Percentiles rank a stretch among this genome's conserved stretches.
Conservation (phyloP, 2,113 vertebrate genomes). For the Shinisaurus crocodilurus region DNA sequence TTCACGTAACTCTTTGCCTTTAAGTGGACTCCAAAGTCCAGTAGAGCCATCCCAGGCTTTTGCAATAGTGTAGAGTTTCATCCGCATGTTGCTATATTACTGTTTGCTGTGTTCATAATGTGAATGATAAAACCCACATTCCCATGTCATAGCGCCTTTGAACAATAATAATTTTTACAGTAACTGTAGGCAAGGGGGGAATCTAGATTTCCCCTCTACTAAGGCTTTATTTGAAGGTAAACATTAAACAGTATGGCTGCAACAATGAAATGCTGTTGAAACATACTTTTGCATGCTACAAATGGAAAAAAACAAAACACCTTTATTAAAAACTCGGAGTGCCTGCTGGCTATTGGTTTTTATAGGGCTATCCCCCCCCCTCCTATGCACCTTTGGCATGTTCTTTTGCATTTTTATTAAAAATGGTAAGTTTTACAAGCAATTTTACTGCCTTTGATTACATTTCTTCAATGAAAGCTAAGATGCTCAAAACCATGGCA, state of each 20-base stretch:
- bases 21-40: background rate
- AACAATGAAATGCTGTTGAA: slow-evolving; percentile 33
- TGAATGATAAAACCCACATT: background rate
- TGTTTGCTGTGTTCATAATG: slow-evolving; percentile 4
- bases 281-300: slow-evolving; percentile 27
- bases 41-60: background rate
- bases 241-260: slow-evolving; percentile 23
- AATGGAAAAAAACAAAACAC: background rate
- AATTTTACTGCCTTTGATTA: slow-evolving; percentile 49
- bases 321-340: slow-evolving; percentile 43
- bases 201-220: slow-evolving; percentile 11
- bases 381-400: background rate
- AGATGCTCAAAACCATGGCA: slow-evolving; percentile 20
- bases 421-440: slow-evolving; percentile 18
- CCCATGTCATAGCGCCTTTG: background rate
- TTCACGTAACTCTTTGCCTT: slow-evolving; percentile 10
- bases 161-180: slow-evolving; percentile 10
- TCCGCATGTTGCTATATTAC: background rate
- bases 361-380: background rate
- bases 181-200: background rate
- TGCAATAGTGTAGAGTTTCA: background rate
- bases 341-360: slow-evolving; percentile 21
- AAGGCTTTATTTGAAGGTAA: slow-evolving; percentile 34
- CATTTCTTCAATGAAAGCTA: slow-evolving; percentile 48
- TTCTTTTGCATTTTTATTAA: slow-evolving; percentile 48